phyloP scores from a whole-genome alignment of 2,113 vertebrate genomes.

The cattle (Bos taurus) region DNA sequence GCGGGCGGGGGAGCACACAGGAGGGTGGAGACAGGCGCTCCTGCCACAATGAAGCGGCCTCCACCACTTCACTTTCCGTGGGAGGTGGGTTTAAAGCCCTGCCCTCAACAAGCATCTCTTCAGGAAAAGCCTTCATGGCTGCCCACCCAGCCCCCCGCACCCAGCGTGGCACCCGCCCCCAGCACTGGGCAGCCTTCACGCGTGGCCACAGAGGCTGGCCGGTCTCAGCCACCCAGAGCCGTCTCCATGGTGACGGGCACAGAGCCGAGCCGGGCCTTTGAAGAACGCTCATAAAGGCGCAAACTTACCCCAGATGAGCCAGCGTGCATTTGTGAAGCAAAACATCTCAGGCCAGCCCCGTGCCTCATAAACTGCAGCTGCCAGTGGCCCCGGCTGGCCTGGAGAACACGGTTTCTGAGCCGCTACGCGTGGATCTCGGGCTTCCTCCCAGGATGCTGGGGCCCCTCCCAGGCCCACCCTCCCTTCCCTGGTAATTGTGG shows the following conservation, averaged over 20 bases:
- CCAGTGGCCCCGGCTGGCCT: not conserved
- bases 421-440: not conserved
- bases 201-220: slow-evolving; percentile 11
- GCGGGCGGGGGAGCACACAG: not conserved
- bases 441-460: not conserved
- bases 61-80: not conserved
- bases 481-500: not conserved
- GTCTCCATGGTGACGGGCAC: slow-evolving; percentile 69
- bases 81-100: not conserved
- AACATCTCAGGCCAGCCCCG: not conserved
- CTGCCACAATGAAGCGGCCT: not conserved
- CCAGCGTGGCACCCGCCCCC: not conserved
- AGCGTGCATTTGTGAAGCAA: not conserved
- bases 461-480: not conserved
- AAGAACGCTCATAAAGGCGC: slow-evolving; percentile 44
- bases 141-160: not conserved
- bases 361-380: not conserved
- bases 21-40: not conserved
- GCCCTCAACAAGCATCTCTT: not conserved
- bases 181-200: slow-evolving; percentile 45
- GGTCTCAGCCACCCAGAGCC: slow-evolving; percentile 58
- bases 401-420: not conserved
- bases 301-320: slow-evolving; percentile 49
- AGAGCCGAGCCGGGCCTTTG: slow-evolving; percentile 45
- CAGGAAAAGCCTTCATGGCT: not conserved